Evolutionary conservation across 2,113 vertebrate genomes (phyloP).

Genomic region (Mobula birostris): DNA sequence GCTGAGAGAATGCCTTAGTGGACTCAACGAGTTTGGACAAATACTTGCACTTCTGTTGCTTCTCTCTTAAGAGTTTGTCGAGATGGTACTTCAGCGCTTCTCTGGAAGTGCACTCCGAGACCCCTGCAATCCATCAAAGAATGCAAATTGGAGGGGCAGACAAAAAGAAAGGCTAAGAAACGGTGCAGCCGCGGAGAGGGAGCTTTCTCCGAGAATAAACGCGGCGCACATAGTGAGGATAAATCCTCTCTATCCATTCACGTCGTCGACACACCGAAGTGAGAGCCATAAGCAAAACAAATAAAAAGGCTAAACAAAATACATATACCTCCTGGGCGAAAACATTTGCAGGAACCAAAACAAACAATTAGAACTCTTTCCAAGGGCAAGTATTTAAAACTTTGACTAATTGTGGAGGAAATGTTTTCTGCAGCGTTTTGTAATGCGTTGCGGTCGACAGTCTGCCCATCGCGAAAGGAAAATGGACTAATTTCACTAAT

Average conservation of each 20-base stretch:
- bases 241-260: constrained; percentile 56
- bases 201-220: constrained; percentile 57
- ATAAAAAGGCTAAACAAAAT: neutral
- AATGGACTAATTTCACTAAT: neutral
- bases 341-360: neutral
- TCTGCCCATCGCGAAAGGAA: neutral
- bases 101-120: constrained; percentile 66
- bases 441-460: neutral
- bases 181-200: constrained; percentile 57
- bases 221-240: constrained; percentile 63
- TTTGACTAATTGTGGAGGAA: neutral
- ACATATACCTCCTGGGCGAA: neutral
- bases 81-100: constrained; percentile 69
- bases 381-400: neutral
- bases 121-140: constrained; percentile 70
- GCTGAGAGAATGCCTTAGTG: constrained; percentile 48
- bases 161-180: constrained; percentile 66
- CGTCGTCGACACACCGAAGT: neutral
- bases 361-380: neutral
- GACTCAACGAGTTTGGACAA: constrained; percentile 65
- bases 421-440: neutral
- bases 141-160: constrained; percentile 64
- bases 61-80: constrained; percentile 66
- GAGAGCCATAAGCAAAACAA: neutral
- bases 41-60: constrained; percentile 54